Evolutionary conservation across 2,888 invertebrate genomes (phyloP).

Genomic region (Caenorhabditis sulstoni): DNA sequence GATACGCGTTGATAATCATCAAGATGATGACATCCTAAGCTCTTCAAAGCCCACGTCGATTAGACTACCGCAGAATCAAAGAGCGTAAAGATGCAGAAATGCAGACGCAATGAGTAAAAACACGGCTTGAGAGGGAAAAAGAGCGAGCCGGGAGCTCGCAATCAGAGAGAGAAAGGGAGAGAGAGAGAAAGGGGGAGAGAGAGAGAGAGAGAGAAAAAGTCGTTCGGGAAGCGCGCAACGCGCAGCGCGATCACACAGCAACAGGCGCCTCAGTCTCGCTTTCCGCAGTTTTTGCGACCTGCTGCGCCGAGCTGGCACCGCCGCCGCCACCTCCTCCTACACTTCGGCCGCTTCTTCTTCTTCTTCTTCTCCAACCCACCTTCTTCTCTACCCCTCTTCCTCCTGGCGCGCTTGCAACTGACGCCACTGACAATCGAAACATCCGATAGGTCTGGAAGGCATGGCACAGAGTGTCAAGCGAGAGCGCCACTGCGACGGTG

Average conservation of each 20-base stretch:
- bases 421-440: conserved; percentile 32
- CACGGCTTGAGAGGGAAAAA: background rate
- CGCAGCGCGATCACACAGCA: conserved; percentile 16
- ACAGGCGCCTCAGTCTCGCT: conserved; percentile 24
- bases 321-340: conserved; percentile 7
- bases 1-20: too few relatives aligned
- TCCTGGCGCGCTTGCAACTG: conserved; percentile 36
- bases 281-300: conserved; percentile 22
- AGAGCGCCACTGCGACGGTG: background rate
- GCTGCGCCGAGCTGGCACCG: conserved; percentile 21
- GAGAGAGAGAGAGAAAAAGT: conserved; percentile 2
- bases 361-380: background rate
- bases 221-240: conserved; percentile 29
- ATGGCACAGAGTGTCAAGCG: too few relatives aligned
- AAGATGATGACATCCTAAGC: too few relatives aligned
- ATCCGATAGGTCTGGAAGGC: background rate
- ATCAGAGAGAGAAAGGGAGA: background rate
- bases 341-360: too few relatives aligned
- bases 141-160: background rate
- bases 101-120: background rate
- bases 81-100: conserved; percentile 2
- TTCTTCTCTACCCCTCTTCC: conserved; percentile 10
- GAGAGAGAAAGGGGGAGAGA: background rate
- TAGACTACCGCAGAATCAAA: background rate
- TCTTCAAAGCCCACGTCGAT: background rate